Base-by-base conservation (phyloP, 2,113 vertebrate species). In the Arothron firmamentum region DNA sequence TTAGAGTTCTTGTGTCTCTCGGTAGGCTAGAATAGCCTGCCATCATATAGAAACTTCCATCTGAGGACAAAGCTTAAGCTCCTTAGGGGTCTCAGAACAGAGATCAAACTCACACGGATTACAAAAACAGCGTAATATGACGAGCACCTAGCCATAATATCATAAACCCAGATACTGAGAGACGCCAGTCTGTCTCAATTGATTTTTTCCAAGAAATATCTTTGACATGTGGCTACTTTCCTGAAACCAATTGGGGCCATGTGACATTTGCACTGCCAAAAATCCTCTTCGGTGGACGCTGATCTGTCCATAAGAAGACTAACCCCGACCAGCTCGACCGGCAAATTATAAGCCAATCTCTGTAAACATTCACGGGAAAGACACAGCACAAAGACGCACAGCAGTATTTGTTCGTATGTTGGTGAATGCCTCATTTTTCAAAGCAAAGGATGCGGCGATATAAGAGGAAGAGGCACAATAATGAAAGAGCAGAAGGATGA, bases 221-320 rank as follows among this genome's bases (percentile, higher is more conserved):
- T 52, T 17, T 25, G 43, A 68, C 47, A 47, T 56, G 51, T 49
- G 58, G 21, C 45, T 34, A 65, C 50, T 55, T 68, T 68, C 21
- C 56, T 56, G 58, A 52, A 42, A 53, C 45, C 6, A n/a, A 47
- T 47, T 6, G 7, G 15, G 21, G 20, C 63, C 72, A 62, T 70
- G 62, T 67, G 54, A 62, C 57, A 58, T 55, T 54, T 71, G 2
- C 25, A 5, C 25, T 28, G 76, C 65, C 75, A 77, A 77, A 77
- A 75, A 62, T 55, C 71, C 71, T 69, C 62, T 73, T 67, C 45
- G 52, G 52, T 21, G 52, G 54, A 67, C 28, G 46, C 64, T 81
- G 75, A 79, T 81, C 75, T 66, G 57, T 59, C 50, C 53, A 34
- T 60, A 81, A 72, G 55, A 57, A 60, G 50, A 56, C 59, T 51